Evolutionary conservation across 2,888 invertebrate species (phyloP).

Genomic region (Rosalia funebris): DNA sequence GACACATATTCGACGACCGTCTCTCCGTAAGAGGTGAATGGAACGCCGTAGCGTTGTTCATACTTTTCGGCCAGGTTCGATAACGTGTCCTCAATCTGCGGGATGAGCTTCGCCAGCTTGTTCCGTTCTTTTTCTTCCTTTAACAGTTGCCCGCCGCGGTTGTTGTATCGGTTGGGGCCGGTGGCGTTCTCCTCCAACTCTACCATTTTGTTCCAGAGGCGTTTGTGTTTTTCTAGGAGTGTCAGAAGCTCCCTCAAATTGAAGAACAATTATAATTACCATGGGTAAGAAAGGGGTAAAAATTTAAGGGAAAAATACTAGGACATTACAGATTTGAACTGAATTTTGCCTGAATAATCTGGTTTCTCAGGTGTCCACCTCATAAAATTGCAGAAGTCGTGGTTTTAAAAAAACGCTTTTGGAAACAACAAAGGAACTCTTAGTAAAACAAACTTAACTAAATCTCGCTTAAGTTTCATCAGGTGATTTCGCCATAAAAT

Average conservation of each 20-base stretch:
- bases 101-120: slow-evolving; percentile 74
- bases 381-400: too few relatives aligned
- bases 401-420: too few relatives aligned
- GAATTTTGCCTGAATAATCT: too few relatives aligned
- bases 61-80: slow-evolving; percentile 68
- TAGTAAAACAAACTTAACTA: too few relatives aligned
- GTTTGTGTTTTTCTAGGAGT: slow-evolving; percentile 72
- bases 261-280: too few relatives aligned
- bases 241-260: slow-evolving; percentile 71
- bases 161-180: slow-evolving; percentile 86
- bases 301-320: too few relatives aligned
- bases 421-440: too few relatives aligned
- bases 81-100: slow-evolving; percentile 78
- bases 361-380: too few relatives aligned
- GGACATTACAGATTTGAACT: too few relatives aligned
- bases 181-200: slow-evolving; percentile 79
- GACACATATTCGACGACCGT: slow-evolving; percentile 71
- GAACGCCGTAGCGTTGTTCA: slow-evolving; percentile 66
- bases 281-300: too few relatives aligned
- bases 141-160: slow-evolving; percentile 86
- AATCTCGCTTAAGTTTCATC: too few relatives aligned
- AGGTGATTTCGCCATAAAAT: too few relatives aligned
- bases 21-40: slow-evolving; percentile 73
- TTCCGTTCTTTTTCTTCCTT: slow-evolving; percentile 90
- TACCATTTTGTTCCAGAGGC: slow-evolving; percentile 79